A percentile compares a stretch with the other conserved stretches of the same genome.
Evolutionary conservation across 1,140 invertebrate species (phyloP).

Genomic region (Thaumetopoea pityocampa): DNA sequence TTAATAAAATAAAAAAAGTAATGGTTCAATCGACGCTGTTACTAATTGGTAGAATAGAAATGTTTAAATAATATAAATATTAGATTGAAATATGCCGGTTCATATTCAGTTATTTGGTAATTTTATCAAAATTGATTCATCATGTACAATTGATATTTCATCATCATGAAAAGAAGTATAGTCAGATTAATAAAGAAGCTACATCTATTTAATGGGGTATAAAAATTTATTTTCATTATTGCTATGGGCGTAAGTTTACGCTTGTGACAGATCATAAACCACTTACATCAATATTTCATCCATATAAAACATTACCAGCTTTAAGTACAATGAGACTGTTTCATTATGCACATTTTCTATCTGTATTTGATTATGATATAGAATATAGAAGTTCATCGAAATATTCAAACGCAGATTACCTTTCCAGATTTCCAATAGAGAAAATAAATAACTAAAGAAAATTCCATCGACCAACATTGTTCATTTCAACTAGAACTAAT

Average conservation of each 20-base stretch:
- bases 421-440: constrained; percentile 13
- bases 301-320: constrained; percentile 32
- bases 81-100: no score
- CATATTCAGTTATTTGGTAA: no score
- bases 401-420: constrained; percentile 12
- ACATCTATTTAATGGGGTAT: constrained; percentile 16
- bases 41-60: no score
- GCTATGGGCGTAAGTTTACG: no score
- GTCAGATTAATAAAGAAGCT: constrained; percentile 19
- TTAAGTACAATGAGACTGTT: constrained; percentile 42
- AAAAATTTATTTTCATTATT: no score
- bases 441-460: neutral
- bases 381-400: no score
- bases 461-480: constrained; percentile 1
- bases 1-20: no score
- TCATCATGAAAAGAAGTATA: constrained; percentile 23
- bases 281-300: constrained; percentile 63
- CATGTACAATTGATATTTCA: no score
- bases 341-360: constrained; percentile 37
- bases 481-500: constrained; percentile 13
- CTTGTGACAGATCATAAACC: constrained; percentile 72
- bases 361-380: constrained; percentile 41
- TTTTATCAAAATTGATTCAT: no score
- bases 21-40: no score
- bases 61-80: no score